A percentile compares a stretch with the other conserved stretches of the same genome.
Conservation (phyloP, 2,888 invertebrate genomes). For the Himalopsyche tibetana region DNA sequence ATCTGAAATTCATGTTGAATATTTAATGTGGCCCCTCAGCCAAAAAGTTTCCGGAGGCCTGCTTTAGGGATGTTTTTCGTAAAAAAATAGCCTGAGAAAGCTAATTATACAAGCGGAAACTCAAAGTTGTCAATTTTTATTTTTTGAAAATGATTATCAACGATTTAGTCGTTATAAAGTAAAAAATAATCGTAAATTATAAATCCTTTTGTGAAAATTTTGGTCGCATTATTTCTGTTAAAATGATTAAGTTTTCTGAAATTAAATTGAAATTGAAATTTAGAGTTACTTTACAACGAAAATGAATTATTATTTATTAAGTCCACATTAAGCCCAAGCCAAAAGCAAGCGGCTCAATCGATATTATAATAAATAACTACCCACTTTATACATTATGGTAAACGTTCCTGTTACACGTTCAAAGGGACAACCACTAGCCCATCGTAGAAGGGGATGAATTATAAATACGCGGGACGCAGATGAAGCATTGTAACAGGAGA, state of each 20-base stretch:
- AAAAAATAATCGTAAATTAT: too few species aligned
- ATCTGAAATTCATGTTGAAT: too few species aligned
- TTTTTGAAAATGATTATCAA: too few species aligned
- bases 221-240: not conserved
- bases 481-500: conserved; percentile 26
- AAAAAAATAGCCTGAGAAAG: too few species aligned
- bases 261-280: not conserved
- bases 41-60: too few species aligned
- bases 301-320: not conserved
- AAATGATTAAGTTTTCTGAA: too few species aligned
- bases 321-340: not conserved
- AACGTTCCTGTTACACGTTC: conserved; percentile 21
- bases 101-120: too few species aligned
- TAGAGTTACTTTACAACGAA: not conserved
- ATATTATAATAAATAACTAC: conserved; percentile 1
- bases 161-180: too few species aligned
- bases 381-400: conserved; percentile 13
- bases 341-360: not conserved
- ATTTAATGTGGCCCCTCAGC: too few species aligned
- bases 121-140: too few species aligned
- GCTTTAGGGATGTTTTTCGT: too few species aligned
- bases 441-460: conserved; percentile 10
- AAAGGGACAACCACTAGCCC: conserved; percentile 16
- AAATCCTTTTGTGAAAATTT: not conserved
- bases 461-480: conserved; percentile 31